Base-by-base conservation (phyloP, 2,113 vertebrate species). In the Onychorhynchus coronatus region DNA sequence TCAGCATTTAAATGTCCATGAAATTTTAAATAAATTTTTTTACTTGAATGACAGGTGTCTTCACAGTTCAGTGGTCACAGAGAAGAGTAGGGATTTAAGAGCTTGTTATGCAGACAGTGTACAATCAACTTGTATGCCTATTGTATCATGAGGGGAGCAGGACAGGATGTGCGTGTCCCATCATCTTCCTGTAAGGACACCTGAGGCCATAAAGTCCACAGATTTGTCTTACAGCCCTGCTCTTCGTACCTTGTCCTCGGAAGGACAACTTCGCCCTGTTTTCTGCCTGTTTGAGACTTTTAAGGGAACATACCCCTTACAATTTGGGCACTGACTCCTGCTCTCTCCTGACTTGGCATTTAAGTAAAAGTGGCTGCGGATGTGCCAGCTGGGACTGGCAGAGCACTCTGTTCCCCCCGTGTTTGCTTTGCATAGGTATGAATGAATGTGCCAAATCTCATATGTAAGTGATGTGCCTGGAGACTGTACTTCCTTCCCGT, bases 21-120 rank as follows among this genome's bases (percentile, higher is more conserved):
- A 50, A 85, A 84, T 50, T 71, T 55, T 55, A 72, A 74, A 84
- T 84, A 88, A 53, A 39, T 79, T 93, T 75, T 97, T 97, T 85
- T 59, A 62, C 53, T 71, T 70, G 85, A 91, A 42, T 67, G 35
- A 52, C 8, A 31, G 9, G 2, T 75, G 6, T 39, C 82, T 95
- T 73, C 68, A 66, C 24, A 89, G 42, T 70, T 81, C 74, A 78
- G 47, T 66, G 76, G 31, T 49, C 47, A 30, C 21, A 42, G 55
- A 73, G 70, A 80, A 93, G 67, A 65, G n/a, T 44, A 77, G 28
- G 28, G 47, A 74, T 63, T 20, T 78, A 33, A 59, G 65, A 58
- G 6, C 27, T 71, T 74, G 52, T 27, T 70, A 70, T 42, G 56
- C 39, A 74, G 22, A 31, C 35, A 72, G 44, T 5, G 6, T 52